Evolutionary conservation across 2,797 vertebrate species (phyloP).

Genomic region (Phoebastria nigripes): DNA sequence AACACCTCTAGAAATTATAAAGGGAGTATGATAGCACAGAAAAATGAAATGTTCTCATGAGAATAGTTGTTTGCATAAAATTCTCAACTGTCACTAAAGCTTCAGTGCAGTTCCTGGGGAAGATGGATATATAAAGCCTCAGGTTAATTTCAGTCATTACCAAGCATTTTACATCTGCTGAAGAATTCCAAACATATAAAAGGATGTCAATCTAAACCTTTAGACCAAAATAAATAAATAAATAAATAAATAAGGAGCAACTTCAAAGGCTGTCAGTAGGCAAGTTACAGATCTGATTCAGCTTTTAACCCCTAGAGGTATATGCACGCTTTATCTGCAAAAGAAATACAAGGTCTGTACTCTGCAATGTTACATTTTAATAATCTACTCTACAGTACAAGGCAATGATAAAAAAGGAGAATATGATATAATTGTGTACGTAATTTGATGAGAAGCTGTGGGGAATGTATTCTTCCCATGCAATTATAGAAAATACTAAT

Average conservation of each 20-base stretch:
- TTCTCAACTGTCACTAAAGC: conserved; percentile 57
- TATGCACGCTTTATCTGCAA: conserved; percentile 21
- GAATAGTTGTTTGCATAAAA: conserved; percentile 61
- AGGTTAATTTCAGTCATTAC: conserved; percentile 73
- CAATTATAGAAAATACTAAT: background rate
- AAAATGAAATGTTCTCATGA: conserved; percentile 23
- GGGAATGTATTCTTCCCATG: background rate
- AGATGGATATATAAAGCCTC: conserved; percentile 57
- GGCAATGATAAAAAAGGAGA: conserved; percentile 16
- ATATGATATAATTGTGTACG: background rate
- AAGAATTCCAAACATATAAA: conserved; percentile 72
- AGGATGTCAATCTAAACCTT: conserved; percentile 66
- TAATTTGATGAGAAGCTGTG: conserved; percentile 19
- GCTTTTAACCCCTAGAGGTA: conserved; percentile 72
- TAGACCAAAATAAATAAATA: conserved; percentile 21
- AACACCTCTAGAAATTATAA: conserved; percentile 6
- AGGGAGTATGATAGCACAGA: background rate
- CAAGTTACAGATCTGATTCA: conserved; percentile 68
- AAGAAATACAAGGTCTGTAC: conserved; percentile 32
- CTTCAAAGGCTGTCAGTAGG: conserved; percentile 71
- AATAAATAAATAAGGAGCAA: background rate
- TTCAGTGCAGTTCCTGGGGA: conserved; percentile 46
- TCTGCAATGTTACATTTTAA: background rate
- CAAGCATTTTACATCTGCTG: conserved; percentile 61
- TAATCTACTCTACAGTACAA: background rate